Percentiles rank a stretch among this genome's conserved stretches.
Evolutionary conservation across 2,888 invertebrate species (phyloP).

Genomic region (Chymomyza caudatula): DNA sequence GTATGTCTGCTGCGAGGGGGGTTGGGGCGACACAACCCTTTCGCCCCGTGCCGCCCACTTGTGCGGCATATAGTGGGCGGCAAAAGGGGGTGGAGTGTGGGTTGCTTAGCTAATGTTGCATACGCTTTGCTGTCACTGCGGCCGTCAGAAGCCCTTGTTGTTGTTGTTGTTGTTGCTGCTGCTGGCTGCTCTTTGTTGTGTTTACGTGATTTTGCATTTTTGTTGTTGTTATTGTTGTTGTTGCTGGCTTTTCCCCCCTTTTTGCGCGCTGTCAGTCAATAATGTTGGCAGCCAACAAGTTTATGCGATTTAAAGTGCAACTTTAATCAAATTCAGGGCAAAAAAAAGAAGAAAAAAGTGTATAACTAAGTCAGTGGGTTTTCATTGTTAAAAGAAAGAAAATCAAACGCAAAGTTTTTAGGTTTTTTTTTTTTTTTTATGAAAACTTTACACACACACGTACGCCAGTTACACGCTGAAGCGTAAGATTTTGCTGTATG

Average conservation of each 20-base stretch:
- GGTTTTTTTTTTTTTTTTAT: neutral
- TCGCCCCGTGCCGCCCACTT: neutral
- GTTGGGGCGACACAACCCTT: neutral
- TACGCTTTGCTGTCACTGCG: neutral
- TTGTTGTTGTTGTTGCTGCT: neutral
- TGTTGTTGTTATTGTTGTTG: constrained; percentile 64
- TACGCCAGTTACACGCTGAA: constrained; percentile 2
- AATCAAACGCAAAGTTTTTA: neutral
- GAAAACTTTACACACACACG: constrained; percentile 18
- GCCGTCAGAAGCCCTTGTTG: constrained; percentile 3
- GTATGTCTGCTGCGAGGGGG: constrained; percentile 38
- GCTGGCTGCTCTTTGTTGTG: constrained; percentile 10
- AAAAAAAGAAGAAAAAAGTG: neutral
- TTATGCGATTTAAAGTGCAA: neutral
- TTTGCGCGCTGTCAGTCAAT: constrained; percentile 55
- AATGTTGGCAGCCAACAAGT: constrained; percentile 36
- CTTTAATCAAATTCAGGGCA: constrained; percentile 22
- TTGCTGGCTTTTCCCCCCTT: constrained; percentile 23
- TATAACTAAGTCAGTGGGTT: neutral
- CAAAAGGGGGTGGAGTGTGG: neutral
- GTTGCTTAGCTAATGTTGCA: neutral
- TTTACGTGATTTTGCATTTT: constrained; percentile 64
- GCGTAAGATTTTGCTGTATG: constrained; percentile 23
- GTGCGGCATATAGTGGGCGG: neutral
- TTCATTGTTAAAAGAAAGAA: neutral